phyloP scores from a whole-genome alignment of 2,888 invertebrate species.

The Drosophila rellima region DNA sequence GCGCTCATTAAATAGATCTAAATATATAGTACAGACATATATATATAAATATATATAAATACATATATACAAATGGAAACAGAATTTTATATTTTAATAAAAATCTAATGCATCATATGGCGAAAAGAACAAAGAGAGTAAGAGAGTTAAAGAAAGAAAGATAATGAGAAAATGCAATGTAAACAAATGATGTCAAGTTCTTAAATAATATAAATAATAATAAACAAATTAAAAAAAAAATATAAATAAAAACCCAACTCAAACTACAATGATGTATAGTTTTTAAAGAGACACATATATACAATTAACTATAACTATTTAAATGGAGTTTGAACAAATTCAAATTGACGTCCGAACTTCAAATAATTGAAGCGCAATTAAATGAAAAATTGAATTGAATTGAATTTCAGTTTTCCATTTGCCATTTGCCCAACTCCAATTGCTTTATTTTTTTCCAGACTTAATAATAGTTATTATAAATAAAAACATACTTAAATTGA shows the following conservation, averaged over 20 bases:
- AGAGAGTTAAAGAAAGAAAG: slow-evolving; percentile 30
- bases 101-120: slow-evolving; percentile 60
- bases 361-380: slow-evolving; percentile 2
- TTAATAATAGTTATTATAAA: slow-evolving; percentile 39
- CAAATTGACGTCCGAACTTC: slow-evolving; percentile 42
- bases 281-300: slow-evolving; percentile 58
- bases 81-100: slow-evolving; percentile 72
- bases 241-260: slow-evolving; percentile 35
- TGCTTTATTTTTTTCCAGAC: slow-evolving; percentile 45
- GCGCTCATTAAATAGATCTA: slow-evolving; percentile 59
- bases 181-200: slow-evolving; percentile 52
- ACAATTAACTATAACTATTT: slow-evolving; percentile 43
- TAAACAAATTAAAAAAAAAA: slow-evolving; percentile 45
- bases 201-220: slow-evolving; percentile 41
- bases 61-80: slow-evolving; percentile 43
- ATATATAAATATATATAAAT: slow-evolving; percentile 37
- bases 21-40: slow-evolving; percentile 49
- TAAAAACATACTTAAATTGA: slow-evolving; percentile 34
- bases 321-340: slow-evolving; percentile 46
- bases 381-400: neutral
- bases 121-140: slow-evolving; percentile 56
- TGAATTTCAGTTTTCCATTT: slow-evolving; percentile 7
- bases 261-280: slow-evolving; percentile 66
- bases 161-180: slow-evolving; percentile 17
- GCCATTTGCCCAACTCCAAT: slow-evolving; percentile 6